Base-by-base conservation (phyloP, 2,888 invertebrate species). In the Callyntrura sp. region DNA sequence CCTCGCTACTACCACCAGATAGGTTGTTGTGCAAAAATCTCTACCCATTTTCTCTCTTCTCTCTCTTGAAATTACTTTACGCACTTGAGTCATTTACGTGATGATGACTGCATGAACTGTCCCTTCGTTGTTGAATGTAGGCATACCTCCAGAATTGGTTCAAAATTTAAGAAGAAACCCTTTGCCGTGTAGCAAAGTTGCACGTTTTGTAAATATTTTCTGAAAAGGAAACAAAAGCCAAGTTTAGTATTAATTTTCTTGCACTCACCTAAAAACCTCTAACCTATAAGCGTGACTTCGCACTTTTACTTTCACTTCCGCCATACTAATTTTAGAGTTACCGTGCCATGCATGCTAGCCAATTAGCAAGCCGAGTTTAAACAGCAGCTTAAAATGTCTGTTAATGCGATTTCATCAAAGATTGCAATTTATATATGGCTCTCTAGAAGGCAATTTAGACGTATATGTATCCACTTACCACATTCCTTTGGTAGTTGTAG, bases 301-400 rank as follows among this genome's bases (percentile, higher is more conserved):
- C 57, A 55, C 25, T 55, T 78, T 25, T 55, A 57, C 55, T 78
- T 78, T 78, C 78, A 78, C 78, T 78, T 55, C 78, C 57, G 25
- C 57, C 11, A 28, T 23, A 17, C 70, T 70, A 70, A 70, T 70
- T n/a, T n/a, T 70, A 70, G 20, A 70, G 45, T 43, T 4, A 70
- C n/a, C 68, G 28, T 45, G 73, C 43, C 35, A 35, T 35, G 35
- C 35, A 35, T 35, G 35, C 35, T 6, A 35, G 35, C 35, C 35
- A 35, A 35, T 35, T 6, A 35, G 35, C 35, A 35, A 35, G 35
- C 35, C 6, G 35, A 35, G 35, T 35, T 35, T 35, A 35, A 35
- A 35, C 35, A 35, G 35, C 6, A 73, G 20, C 20, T 25, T 14
- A 68, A 68, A 8, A 60, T 4, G 65, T 28, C 2, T 65, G 0